Evolutionary conservation across 2,888 invertebrate genomes (phyloP).

Genomic region (Chamaedrilus cognettii): DNA sequence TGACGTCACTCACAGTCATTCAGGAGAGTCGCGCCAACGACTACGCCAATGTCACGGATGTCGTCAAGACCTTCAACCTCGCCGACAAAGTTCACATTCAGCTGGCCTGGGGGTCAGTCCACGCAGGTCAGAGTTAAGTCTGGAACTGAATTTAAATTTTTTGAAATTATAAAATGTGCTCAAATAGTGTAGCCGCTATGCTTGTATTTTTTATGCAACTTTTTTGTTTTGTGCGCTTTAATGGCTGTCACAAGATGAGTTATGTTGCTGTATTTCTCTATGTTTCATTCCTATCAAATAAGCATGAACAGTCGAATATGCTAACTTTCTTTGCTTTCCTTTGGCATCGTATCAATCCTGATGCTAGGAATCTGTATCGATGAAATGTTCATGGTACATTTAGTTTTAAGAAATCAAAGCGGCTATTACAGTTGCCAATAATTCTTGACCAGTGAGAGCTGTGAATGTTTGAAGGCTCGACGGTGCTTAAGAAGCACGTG

Average conservation of each 20-base stretch:
- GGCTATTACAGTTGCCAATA: too few relatives aligned
- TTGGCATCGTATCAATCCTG: too few relatives aligned
- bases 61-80: constrained; percentile 5
- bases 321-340: too few relatives aligned
- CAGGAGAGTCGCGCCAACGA: background rate
- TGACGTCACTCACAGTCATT: background rate
- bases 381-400: background rate
- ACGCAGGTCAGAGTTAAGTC: constrained; percentile 3
- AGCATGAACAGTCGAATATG: too few relatives aligned
- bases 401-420: too few relatives aligned
- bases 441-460: background rate
- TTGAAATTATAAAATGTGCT: background rate
- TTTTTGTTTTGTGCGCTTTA: too few relatives aligned
- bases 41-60: background rate
- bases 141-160: background rate
- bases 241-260: too few relatives aligned
- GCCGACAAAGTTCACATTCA: background rate
- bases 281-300: too few relatives aligned
- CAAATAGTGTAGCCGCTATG: too few relatives aligned
- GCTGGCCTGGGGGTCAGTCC: constrained; percentile 2
- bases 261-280: too few relatives aligned
- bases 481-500: background rate
- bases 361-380: background rate
- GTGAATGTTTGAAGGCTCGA: background rate
- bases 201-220: too few relatives aligned